A percentile compares a stretch with the other conserved stretches of the same genome.
Conservation (phyloP, 2,113 vertebrate species). For the Chitala chitala region DNA sequence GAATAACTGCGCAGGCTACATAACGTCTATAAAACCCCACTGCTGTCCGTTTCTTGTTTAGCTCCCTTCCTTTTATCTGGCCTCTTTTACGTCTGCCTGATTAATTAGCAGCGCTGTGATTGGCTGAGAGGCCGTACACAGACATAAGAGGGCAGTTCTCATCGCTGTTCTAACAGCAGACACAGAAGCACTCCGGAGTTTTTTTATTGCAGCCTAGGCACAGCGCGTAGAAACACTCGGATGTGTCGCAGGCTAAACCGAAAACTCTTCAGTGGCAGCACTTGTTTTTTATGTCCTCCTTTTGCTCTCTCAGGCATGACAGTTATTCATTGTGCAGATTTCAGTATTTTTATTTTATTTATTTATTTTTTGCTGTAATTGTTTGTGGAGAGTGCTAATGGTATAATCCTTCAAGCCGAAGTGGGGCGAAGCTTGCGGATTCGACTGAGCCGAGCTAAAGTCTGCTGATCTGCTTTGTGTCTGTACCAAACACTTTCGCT, state of each 20-base stretch:
- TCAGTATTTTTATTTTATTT: conserved; percentile 1
- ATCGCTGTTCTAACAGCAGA: neutral
- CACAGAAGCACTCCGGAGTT: neutral
- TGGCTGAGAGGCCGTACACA: neutral
- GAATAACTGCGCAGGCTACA: neutral
- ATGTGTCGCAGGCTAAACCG: neutral
- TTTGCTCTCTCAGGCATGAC: neutral
- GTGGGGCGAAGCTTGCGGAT: neutral
- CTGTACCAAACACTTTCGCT: neutral
- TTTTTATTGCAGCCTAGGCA: too few species aligned
- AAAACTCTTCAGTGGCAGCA: neutral
- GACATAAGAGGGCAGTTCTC: neutral
- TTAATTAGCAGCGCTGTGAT: neutral
- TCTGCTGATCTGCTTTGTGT: neutral
- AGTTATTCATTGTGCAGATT: neutral
- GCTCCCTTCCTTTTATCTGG: neutral
- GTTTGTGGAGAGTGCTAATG: neutral
- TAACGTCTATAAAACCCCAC: neutral
- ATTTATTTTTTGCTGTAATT: neutral
- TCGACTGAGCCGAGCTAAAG: neutral
- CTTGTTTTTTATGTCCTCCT: neutral
- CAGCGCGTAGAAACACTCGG: neutral
- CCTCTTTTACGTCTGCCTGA: neutral
- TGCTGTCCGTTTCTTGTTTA: neutral
- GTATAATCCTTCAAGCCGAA: neutral